Evolutionary conservation across 2,113 vertebrate species (phyloP).

Genomic region (Chrysemys picta): DNA sequence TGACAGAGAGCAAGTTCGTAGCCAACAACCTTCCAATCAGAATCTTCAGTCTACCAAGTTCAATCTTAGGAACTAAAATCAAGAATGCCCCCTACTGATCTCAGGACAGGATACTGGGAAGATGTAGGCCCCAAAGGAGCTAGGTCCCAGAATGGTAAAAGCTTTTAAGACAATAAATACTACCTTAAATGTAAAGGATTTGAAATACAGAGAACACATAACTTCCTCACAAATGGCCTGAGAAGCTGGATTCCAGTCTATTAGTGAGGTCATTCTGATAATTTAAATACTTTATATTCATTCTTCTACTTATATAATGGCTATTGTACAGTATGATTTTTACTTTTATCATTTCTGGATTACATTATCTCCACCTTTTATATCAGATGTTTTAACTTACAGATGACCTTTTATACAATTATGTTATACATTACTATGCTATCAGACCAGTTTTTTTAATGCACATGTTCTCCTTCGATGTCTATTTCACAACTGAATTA

Average conservation of each 20-base stretch:
- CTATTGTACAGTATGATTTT: neutral
- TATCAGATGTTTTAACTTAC: neutral
- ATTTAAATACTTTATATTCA: conserved; percentile 16
- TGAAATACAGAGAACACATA: neutral
- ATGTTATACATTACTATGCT: neutral
- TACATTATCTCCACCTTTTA: neutral
- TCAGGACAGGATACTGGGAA: neutral
- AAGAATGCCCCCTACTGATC: neutral
- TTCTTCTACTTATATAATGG: neutral
- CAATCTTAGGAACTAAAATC: neutral
- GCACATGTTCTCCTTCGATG: neutral
- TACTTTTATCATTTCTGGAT: neutral
- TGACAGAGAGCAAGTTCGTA: neutral
- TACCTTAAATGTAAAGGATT: neutral
- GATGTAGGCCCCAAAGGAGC: neutral
- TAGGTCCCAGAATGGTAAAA: neutral
- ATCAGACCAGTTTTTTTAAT: neutral
- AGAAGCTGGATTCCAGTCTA: neutral
- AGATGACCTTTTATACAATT: neutral
- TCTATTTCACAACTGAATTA: neutral
- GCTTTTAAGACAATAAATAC: neutral
- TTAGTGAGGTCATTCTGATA: conserved; percentile 4
- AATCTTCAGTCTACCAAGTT: neutral
- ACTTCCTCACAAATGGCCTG: neutral
- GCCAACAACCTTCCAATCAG: neutral